phyloP scores from a whole-genome alignment of 2,888 invertebrate genomes.

The Himalopsyche japonica region DNA sequence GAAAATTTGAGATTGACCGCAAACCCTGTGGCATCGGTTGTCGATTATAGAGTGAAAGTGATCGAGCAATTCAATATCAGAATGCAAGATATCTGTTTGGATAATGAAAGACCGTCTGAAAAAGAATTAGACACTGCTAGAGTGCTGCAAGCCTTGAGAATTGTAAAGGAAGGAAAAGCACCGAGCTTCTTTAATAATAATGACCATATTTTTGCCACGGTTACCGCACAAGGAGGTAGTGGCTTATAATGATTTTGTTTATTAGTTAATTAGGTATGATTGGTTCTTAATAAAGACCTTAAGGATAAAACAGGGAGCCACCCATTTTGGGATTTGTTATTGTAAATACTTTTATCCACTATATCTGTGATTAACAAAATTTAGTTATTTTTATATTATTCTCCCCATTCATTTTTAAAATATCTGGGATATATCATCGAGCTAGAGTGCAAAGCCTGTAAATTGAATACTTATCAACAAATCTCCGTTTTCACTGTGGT shows the following conservation, averaged over 20 bases:
- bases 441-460: too few species aligned
- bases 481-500: too few species aligned
- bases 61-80: constrained; percentile 84
- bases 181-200: constrained; percentile 61
- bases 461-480: too few species aligned
- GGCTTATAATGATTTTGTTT: constrained; percentile 29
- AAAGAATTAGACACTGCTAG: constrained; percentile 91
- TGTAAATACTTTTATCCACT: neutral
- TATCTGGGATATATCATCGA: too few species aligned
- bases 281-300: neutral
- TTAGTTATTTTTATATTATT: neutral
- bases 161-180: constrained; percentile 72
- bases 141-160: constrained; percentile 83
- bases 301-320: neutral
- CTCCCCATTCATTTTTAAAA: neutral
- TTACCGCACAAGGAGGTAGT: constrained; percentile 35
- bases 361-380: neutral
- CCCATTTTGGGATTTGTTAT: neutral
- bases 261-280: neutral
- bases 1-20: constrained; percentile 86
- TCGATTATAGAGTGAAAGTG: constrained; percentile 90
- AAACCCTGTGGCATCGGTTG: constrained; percentile 82
- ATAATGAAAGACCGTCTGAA: constrained; percentile 84
- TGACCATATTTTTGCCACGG: constrained; percentile 33
- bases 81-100: constrained; percentile 81